Evolutionary conservation across 1,140 invertebrate genomes (phyloP).

Genomic region (Caenorhabditis briggsae): DNA sequence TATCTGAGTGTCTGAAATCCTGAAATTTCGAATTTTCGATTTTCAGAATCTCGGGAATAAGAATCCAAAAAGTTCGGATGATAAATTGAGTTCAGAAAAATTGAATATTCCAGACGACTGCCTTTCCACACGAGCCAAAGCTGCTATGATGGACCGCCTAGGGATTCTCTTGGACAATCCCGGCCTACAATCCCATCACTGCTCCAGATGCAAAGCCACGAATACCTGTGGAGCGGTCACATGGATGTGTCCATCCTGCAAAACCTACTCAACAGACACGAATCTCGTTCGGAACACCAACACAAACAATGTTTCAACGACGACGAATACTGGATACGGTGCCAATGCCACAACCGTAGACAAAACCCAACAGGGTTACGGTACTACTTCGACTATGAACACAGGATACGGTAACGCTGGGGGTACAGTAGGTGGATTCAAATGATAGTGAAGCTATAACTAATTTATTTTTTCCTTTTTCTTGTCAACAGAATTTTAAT

Average conservation of each 20-base stretch:
- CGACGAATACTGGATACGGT: neutral
- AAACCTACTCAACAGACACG: constrained; percentile 74
- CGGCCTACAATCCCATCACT: constrained; percentile 68
- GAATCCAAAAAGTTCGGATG: too few species aligned
- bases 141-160: constrained; percentile 75
- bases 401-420: too few species aligned
- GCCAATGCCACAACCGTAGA: neutral
- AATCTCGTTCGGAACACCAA: constrained; percentile 27
- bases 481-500: too few species aligned
- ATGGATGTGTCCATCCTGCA: constrained; percentile 76
- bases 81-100: neutral
- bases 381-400: too few species aligned
- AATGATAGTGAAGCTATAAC: too few species aligned
- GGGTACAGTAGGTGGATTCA: too few species aligned
- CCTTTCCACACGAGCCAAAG: constrained; percentile 72
- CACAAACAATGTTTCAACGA: neutral
- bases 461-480: too few species aligned
- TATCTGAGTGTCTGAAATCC: too few species aligned
- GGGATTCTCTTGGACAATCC: constrained; percentile 69
- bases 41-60: too few species aligned
- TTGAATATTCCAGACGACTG: constrained; percentile 73
- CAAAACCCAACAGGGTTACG: too few species aligned
- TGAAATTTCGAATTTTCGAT: neutral
- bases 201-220: constrained; percentile 72
- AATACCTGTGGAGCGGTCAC: constrained; percentile 72